phyloP scores from a whole-genome alignment of 1,140 invertebrate species.

The Maniola jurtina region DNA sequence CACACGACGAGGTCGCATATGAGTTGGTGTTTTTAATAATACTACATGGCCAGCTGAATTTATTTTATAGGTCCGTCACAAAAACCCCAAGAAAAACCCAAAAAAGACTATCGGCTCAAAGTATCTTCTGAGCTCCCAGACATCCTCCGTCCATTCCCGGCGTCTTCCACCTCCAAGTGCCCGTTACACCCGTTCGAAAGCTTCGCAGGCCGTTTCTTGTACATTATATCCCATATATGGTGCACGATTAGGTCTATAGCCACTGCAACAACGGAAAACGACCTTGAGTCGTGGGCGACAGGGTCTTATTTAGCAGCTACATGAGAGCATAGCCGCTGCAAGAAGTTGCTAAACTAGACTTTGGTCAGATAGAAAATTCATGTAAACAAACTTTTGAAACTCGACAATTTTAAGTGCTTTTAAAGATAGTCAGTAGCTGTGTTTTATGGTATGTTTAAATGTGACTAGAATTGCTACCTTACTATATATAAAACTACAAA shows the following conservation, averaged over 20 bases:
- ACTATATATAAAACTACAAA: too few species aligned
- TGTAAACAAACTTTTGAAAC: too few species aligned
- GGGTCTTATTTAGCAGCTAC: slow-evolving; percentile 59
- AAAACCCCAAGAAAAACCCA: background rate
- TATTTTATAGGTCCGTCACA: background rate
- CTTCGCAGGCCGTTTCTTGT: slow-evolving; percentile 78
- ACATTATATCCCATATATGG: slow-evolving; percentile 97
- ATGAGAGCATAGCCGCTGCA: slow-evolving; percentile 74
- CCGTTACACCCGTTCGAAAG: slow-evolving; percentile 64
- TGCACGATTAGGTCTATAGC: slow-evolving; percentile 99
- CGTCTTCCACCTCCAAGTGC: slow-evolving; percentile 74
- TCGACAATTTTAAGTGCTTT: too few species aligned
- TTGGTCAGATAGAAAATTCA: too few species aligned
- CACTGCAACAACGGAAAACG: slow-evolving; percentile 89
- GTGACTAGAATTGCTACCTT: too few species aligned
- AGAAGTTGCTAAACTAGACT: slow-evolving; percentile 28
- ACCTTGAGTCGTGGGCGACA: slow-evolving; percentile 39
- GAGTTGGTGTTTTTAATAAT: too few species aligned
- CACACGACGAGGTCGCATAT: too few species aligned
- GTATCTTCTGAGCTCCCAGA: slow-evolving; percentile 73
- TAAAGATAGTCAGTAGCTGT: too few species aligned
- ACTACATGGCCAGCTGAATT: too few species aligned
- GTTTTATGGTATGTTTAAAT: too few species aligned
- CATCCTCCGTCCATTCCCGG: slow-evolving; percentile 46
- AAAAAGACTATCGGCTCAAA: slow-evolving; percentile 64